Base-by-base conservation (phyloP, 2,797 vertebrate species). In the Hyperoplus lanceolatus region DNA sequence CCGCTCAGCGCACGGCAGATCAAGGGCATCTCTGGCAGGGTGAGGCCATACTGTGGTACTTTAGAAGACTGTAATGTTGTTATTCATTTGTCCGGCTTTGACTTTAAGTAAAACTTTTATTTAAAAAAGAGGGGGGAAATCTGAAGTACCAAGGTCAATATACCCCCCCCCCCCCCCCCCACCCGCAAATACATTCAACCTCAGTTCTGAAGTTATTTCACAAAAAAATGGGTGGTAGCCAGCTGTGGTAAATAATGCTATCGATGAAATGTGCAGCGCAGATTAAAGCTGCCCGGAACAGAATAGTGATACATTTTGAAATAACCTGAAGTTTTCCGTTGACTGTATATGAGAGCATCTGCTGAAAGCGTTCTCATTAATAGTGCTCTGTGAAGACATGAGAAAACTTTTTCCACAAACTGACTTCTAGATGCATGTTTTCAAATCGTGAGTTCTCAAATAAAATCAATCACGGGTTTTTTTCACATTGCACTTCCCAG, bases 11-110 rank as follows among this genome's bases (percentile, higher is more conserved):
- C 98, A 78, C 97, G 97, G 81, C 95, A 95, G 6, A 95, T 94
- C 83, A 97, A 97, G 86, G 99, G 98, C 80, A 99, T 99, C 94
- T 99, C 98, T 57, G 98, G 97, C 92, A 96, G 97, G 95, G 98
- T 99, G 87, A 95, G 97, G 58, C 60, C 29, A 50, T 42, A 10
- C 36, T 50, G 38, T 11, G 43, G 14, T 15, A 16, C 68, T 76
- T 51, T 54, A 66, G 46, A 64, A 38, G 3, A 61, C 12, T 60
- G 14, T 55, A 50, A 45, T 59, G 43, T 59, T 68, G 42, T 50
- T 60, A 9, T 41, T 13, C 39, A 42, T n/a, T 41, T 41, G 45
- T 55, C 66, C 1, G 91, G 8, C 36, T 1, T 49, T 56, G 9
- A 42, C 16, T 15, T 62, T 3, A 48, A 16, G n/a, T 42, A 49